Evolutionary conservation across 2,113 vertebrate genomes (phyloP).

Genomic region (Paramisgurnus dabryanus): DNA sequence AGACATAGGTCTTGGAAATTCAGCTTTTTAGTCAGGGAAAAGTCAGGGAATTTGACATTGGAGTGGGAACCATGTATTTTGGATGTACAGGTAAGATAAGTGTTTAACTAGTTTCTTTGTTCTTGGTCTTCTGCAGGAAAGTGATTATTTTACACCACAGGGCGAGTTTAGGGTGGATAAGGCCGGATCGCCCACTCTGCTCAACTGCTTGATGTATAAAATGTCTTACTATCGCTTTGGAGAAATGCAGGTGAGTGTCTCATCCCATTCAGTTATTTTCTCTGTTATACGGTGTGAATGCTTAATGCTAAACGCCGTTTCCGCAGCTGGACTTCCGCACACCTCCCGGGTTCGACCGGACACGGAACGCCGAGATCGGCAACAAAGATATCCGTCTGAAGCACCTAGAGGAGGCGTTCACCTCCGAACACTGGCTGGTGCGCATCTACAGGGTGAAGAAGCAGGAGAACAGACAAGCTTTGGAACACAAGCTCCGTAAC

Average conservation of each 20-base stretch:
- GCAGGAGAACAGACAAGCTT: conserved; percentile 87
- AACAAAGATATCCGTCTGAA: conserved; percentile 91
- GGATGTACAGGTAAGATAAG: background rate
- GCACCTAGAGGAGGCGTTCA: conserved; percentile 89
- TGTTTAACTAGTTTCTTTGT: background rate
- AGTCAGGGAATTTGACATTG: no score
- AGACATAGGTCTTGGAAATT: no score
- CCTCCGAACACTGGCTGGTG: conserved; percentile 90
- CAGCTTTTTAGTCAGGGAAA: no score
- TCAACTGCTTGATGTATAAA: conserved; percentile 99
- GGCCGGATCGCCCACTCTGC: conserved; percentile 93
- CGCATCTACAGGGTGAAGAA: conserved; percentile 93
- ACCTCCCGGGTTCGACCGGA: conserved; percentile 86
- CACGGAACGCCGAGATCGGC: conserved; percentile 87
- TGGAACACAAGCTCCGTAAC: conserved; percentile 88
- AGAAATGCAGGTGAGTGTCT: conserved; percentile 92
- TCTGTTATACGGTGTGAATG: no score
- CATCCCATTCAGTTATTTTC: background rate
- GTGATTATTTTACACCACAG: conserved; percentile 98
- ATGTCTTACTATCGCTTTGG: conserved; percentile 99
- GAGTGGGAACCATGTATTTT: no score
- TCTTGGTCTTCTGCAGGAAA: conserved; percentile 81
- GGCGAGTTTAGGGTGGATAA: conserved; percentile 98
- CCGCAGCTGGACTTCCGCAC: conserved; percentile 86
- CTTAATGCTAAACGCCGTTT: background rate